Evolutionary conservation across 2,113 vertebrate species (phyloP).

Genomic region (Pachyramphus minor): DNA sequence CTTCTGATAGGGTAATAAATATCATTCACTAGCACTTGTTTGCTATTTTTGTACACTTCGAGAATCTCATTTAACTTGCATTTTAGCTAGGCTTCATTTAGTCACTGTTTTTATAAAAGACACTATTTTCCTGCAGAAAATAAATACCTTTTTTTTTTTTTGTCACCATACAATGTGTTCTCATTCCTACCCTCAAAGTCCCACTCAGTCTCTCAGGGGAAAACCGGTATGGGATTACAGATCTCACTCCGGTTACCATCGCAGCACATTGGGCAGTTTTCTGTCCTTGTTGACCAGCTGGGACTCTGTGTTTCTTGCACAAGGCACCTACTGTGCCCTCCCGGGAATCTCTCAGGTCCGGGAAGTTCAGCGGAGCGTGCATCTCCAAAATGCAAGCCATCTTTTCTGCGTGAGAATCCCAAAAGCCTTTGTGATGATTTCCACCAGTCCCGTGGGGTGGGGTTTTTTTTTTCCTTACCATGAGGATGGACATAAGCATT

Average conservation of each 20-base stretch:
- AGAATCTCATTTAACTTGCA: neutral
- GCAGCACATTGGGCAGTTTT: neutral
- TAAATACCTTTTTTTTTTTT: neutral
- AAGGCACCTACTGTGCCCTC: no score
- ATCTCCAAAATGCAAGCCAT: neutral
- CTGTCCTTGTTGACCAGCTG: neutral
- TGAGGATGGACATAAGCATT: neutral
- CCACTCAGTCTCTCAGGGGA: neutral
- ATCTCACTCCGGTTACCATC: neutral
- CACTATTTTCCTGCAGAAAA: neutral
- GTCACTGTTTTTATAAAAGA: neutral
- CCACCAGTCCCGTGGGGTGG: rapidly evolving
- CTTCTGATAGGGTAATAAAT: neutral
- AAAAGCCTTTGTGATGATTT: neutral
- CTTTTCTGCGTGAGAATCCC: neutral
- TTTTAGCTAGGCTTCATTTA: neutral
- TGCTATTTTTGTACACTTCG: neutral
- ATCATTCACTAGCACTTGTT: neutral
- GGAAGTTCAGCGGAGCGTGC: rapidly evolving
- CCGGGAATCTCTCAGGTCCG: neutral
- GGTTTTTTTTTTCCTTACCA: neutral
- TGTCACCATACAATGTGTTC: neutral
- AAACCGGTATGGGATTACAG: neutral
- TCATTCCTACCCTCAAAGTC: neutral
- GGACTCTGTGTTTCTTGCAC: neutral